A percentile compares a stretch with the other conserved stretches of the same genome.
Conservation (phyloP, 1,140 invertebrate genomes). For the Vollenhovia emeryi region DNA sequence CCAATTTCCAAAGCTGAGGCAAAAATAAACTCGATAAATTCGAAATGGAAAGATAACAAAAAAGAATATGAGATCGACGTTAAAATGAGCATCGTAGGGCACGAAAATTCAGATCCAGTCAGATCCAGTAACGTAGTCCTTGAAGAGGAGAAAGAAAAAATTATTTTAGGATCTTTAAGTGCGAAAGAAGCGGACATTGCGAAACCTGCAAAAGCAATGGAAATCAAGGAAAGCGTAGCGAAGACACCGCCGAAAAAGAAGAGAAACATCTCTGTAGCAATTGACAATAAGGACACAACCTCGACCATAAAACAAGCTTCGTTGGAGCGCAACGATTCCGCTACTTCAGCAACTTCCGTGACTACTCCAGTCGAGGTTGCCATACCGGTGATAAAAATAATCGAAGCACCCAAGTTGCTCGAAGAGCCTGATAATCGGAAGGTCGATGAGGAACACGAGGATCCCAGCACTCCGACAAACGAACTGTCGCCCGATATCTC, state of each 20-base stretch:
- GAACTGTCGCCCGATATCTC: slow-evolving; percentile 48
- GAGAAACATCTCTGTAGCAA: slow-evolving; percentile 37
- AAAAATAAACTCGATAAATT: not conserved
- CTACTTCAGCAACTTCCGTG: not conserved
- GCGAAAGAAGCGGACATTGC: not conserved
- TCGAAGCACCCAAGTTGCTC: not conserved
- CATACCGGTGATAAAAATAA: slow-evolving; percentile 70
- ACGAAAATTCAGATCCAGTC: not conserved
- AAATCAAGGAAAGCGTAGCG: not conserved
- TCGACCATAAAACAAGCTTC: slow-evolving; percentile 48
- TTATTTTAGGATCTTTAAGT: not conserved
- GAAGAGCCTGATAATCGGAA: not conserved
- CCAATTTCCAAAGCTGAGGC: not conserved
- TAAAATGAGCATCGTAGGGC: slow-evolving; percentile 51
- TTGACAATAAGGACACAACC: not conserved
- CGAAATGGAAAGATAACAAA: slow-evolving; percentile 3
- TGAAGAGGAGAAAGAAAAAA: not conserved
- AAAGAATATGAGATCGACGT: slow-evolving; percentile 52
- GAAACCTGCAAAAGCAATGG: not conserved
- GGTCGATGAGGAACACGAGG: slow-evolving; percentile 68
- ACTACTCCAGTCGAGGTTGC: slow-evolving; percentile 8
- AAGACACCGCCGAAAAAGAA: slow-evolving; percentile 25
- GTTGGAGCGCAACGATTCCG: slow-evolving; percentile 30
- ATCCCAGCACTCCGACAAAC: slow-evolving; percentile 76
- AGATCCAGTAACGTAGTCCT: slow-evolving; percentile 3